Base-by-base conservation (phyloP, 2,113 vertebrate species). In the Strix aluco region DNA sequence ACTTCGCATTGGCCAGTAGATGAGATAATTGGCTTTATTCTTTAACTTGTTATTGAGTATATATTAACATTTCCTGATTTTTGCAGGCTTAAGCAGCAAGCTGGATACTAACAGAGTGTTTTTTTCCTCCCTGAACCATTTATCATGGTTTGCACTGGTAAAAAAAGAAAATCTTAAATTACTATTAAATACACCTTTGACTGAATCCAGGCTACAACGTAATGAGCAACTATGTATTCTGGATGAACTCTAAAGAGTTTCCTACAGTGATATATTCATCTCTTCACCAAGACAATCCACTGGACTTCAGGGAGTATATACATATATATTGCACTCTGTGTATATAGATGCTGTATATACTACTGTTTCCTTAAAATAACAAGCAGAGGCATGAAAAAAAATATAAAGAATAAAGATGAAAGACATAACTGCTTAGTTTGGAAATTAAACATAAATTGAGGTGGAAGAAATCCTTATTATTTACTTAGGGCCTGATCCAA, bases 301-400 rank as follows among this genome's bases (percentile, higher is more conserved):
- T 74, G 63, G 66, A 94, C 92, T 93, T 93, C 73, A 92, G 67
- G 67, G 69, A 96, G 46, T 46, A 61, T 61, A 32, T 25, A 38
- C 12, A 81, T 26, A 58, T 93, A 89, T 96, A 88, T 88, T 94
- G 86, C 70, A 87, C 88, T 85, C 91, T 94, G 51, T 93, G 79
- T 95, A 94, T 96, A 94, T 72, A 88, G 93, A 95, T 96, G 90
- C 83, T 95, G 93, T 96, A 88, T 96, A 95, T 95, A 96, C 95
- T 97, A 95, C 66, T 81, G 51, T 59, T 94, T 95, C 94, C 95
- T 97, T 97, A 97, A 95, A 95, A 96, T 97, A 97, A 97, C 95
- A 97, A 96, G 52, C 79, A 97, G 88, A 96, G 49, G 75, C 69
- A 96, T 91, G 81, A 95, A 94, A 96, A 96, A 96, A 83, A 95